Percentiles rank a stretch among this genome's conserved stretches.
phyloP scores from a whole-genome alignment of 2,797 vertebrate species.

The Gymnoscopelus microlampas region DNA sequence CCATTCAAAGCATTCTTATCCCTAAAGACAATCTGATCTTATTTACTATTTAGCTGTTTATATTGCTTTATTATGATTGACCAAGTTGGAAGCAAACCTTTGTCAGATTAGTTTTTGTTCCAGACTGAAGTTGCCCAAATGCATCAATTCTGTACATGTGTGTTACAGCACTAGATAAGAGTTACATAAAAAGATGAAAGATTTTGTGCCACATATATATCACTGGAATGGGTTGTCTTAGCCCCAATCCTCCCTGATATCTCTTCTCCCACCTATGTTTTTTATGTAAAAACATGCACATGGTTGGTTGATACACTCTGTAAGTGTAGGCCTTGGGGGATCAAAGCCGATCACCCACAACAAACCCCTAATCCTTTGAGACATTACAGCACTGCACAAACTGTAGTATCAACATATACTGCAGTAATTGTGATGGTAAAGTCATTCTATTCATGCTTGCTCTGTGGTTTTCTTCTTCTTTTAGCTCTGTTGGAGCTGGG shows the following conservation, averaged over 20 bases:
- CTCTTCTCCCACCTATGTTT: neutral
- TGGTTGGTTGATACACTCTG: constrained; percentile 15
- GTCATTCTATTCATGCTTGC: constrained; percentile 26
- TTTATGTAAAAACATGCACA: constrained; percentile 9
- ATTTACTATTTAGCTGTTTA: too few relatives aligned
- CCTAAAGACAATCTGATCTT: too few relatives aligned
- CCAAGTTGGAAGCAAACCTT: too few relatives aligned
- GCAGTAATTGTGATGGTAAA: constrained; percentile 57
- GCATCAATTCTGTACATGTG: neutral
- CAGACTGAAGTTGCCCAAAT: neutral
- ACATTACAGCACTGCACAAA: constrained; percentile 39
- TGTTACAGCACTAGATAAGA: neutral
- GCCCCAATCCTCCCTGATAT: constrained; percentile 24
- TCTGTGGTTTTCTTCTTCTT: constrained; percentile 20
- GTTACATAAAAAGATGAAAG: too few relatives aligned
- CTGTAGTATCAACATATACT: constrained; percentile 52
- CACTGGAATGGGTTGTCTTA: constrained; percentile 22
- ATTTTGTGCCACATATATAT: constrained; percentile 8
- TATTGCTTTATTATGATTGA: too few relatives aligned
- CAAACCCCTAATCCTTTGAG: constrained; percentile 58
- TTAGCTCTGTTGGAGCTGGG: constrained; percentile 10
- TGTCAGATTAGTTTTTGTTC: too few relatives aligned
- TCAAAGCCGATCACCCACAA: constrained; percentile 56
- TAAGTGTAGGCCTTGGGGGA: constrained; percentile 8
- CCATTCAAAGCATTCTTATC: too few relatives aligned